Conservation (phyloP, 1,140 invertebrate species). For the Dysdera silvatica region DNA sequence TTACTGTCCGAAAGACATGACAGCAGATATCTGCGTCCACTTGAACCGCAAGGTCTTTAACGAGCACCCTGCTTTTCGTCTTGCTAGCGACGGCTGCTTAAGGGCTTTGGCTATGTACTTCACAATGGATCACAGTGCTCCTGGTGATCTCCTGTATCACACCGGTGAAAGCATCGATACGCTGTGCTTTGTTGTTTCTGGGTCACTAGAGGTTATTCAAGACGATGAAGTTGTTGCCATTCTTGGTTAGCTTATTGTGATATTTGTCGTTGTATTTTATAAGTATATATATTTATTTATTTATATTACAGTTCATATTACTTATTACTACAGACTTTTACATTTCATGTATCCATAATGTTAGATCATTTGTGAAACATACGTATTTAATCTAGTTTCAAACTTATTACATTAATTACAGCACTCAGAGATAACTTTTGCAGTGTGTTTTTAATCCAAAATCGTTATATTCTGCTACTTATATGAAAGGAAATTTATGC, state of each 20-base stretch:
- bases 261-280: no score
- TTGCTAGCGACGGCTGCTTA: slow-evolving; percentile 96
- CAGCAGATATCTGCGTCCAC: slow-evolving; percentile 94
- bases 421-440: no score
- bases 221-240: slow-evolving; percentile 99
- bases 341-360: no score
- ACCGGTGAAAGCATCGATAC: slow-evolving; percentile 98
- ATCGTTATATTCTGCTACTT: no score
- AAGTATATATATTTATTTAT: no score
- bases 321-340: no score
- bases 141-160: slow-evolving; percentile 89
- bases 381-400: no score
- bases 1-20: slow-evolving; percentile 99
- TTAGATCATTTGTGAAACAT: no score
- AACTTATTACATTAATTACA: no score
- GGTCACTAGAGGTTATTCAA: slow-evolving; percentile 98
- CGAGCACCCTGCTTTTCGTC: slow-evolving; percentile 95
- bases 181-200: slow-evolving; percentile 97
- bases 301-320: no score
- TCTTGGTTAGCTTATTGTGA: slow-evolving; percentile 52
- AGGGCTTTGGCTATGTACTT: slow-evolving; percentile 98
- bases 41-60: slow-evolving; percentile 99
- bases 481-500: no score
- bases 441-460: no score
- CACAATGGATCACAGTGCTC: slow-evolving; percentile 94